These are phyloP conservation scores for Pleuronectes platessa DNA, from an alignment of 2,113 vertebrate genomes.

Conservation along the genomic window DNA sequence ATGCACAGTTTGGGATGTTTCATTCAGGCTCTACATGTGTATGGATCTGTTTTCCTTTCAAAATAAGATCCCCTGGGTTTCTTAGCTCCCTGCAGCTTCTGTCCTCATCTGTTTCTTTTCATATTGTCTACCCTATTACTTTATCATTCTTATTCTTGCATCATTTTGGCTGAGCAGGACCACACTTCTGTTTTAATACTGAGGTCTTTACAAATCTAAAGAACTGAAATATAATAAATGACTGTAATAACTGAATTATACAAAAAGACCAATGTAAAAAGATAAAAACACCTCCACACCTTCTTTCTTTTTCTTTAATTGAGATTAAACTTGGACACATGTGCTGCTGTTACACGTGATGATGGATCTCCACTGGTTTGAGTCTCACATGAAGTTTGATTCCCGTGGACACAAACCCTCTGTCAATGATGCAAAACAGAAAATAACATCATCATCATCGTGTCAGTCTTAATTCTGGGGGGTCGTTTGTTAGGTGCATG, in stretches of 20 bases:
- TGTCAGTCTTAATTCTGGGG: neutral
- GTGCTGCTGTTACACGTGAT: neutral
- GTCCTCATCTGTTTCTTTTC: neutral
- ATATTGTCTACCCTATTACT: neutral
- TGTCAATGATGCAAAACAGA: neutral
- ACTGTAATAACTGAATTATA: neutral
- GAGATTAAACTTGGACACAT: neutral
- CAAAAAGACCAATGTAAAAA: neutral
- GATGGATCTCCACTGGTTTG: neutral
- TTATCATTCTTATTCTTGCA: neutral
- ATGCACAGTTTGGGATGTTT: slow-evolving; percentile 12
- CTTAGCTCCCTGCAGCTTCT: neutral
- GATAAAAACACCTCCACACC: no score
- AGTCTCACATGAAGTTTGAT: neutral
- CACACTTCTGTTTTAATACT: neutral
- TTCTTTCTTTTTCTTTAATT: neutral
- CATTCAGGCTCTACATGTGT: neutral
- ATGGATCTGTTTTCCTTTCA: neutral
- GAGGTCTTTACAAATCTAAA: neutral
- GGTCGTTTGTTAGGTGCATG: neutral
- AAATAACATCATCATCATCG: neutral
- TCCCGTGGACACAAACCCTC: slow-evolving; percentile 4
- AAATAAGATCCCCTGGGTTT: neutral
- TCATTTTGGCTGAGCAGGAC: neutral
- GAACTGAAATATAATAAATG: no score